phyloP scores from a whole-genome alignment of 2,113 vertebrate species.

The Poeciliopsis prolifica region DNA sequence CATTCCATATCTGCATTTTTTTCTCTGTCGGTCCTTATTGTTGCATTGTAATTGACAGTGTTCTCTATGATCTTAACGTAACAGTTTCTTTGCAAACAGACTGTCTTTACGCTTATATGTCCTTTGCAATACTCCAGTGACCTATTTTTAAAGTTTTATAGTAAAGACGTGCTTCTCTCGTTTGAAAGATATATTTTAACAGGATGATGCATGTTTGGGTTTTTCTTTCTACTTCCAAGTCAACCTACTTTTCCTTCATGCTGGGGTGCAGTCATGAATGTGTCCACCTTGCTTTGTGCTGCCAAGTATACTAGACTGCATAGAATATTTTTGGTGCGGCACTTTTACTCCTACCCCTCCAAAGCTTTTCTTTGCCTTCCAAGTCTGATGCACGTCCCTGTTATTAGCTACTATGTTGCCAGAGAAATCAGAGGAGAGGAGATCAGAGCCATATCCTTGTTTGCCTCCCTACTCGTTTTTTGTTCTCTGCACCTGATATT shows the following conservation, averaged over 20 bases:
- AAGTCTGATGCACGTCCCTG: conserved; percentile 16
- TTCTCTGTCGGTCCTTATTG: not conserved
- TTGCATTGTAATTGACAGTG: not conserved
- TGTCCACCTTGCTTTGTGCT: not conserved
- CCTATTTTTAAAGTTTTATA: conserved; percentile 29
- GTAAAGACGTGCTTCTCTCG: not conserved
- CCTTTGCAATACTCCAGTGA: conserved; percentile 16
- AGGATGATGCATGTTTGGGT: not conserved
- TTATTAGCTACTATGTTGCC: conserved; percentile 53
- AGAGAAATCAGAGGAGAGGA: conserved; percentile 36
- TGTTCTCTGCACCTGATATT: conserved; percentile 45
- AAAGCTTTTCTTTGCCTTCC: conserved; percentile 17
- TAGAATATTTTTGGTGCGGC: conserved; percentile 21
- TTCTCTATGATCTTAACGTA: not conserved
- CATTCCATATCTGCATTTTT: not conserved
- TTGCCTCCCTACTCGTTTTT: conserved; percentile 34
- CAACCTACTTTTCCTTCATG: not conserved
- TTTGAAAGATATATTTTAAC: not conserved
- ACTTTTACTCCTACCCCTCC: conserved; percentile 1
- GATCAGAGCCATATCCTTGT: conserved; percentile 37
- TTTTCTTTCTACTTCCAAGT: conserved; percentile 1
- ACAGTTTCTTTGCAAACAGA: not conserved
- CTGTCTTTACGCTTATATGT: not conserved
- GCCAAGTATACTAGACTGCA: not conserved
- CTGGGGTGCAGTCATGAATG: not conserved